Evolutionary conservation across 2,888 invertebrate genomes (phyloP).

Genomic region (Mantis religiosa): DNA sequence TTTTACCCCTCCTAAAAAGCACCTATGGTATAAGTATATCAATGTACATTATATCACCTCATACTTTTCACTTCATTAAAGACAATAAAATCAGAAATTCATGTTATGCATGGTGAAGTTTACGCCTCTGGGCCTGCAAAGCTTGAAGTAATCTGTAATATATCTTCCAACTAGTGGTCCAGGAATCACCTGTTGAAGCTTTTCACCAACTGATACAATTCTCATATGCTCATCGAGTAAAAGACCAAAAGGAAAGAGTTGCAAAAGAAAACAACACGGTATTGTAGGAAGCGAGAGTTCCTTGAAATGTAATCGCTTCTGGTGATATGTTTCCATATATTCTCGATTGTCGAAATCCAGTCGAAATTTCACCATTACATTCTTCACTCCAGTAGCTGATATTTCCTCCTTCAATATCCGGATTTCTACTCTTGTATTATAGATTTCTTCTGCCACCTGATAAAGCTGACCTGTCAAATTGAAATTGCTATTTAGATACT

Average conservation of each 20-base stretch:
- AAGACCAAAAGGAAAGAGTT: conserved; percentile 85
- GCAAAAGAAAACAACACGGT: conserved; percentile 66
- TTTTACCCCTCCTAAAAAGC: too few species aligned
- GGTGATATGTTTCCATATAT: conserved; percentile 52
- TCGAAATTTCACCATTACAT: conserved; percentile 62
- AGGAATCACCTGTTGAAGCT: conserved; percentile 54
- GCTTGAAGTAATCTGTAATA: conserved; percentile 65
- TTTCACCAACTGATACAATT: conserved; percentile 74
- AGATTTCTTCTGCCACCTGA: conserved; percentile 81
- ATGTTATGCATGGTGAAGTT: conserved; percentile 83
- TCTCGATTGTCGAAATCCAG: conserved; percentile 83
- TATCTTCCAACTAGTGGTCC: conserved; percentile 61
- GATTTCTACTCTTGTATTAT: conserved; percentile 66
- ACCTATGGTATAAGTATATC: too few species aligned
- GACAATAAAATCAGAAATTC: conserved; percentile 37
- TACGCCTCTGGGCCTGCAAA: conserved; percentile 77
- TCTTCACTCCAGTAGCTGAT: conserved; percentile 46
- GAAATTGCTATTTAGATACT: not conserved
- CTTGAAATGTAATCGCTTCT: conserved; percentile 25
- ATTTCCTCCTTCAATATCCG: conserved; percentile 64
- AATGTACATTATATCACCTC: too few species aligned
- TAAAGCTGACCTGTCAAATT: conserved; percentile 67
- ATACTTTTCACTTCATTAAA: too few species aligned
- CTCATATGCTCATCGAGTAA: conserved; percentile 62
- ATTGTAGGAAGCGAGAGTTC: conserved; percentile 55